phyloP scores from a whole-genome alignment of 2,797 vertebrate genomes.

The Oreochromis grahami region DNA sequence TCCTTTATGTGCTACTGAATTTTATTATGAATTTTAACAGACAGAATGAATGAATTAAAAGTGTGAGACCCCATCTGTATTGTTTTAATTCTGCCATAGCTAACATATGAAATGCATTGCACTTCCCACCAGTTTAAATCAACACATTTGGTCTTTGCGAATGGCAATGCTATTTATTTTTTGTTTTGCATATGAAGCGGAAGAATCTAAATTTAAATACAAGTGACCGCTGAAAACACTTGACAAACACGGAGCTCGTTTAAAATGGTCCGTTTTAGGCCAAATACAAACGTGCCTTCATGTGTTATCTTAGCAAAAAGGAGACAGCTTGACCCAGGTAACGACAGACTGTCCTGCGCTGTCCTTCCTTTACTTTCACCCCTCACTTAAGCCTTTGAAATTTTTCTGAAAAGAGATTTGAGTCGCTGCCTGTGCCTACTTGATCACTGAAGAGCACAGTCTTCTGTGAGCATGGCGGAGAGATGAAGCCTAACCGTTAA shows the following conservation, averaged over 20 bases:
- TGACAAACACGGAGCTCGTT: neutral
- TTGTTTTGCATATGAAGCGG: neutral
- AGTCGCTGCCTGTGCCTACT: neutral
- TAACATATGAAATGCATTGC: neutral
- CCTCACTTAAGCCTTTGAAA: neutral
- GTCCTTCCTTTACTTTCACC: neutral
- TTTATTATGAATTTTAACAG: neutral
- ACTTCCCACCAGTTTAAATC: neutral
- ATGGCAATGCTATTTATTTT: neutral
- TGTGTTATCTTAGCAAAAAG: neutral
- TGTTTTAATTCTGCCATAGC: neutral
- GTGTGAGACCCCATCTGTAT: accelerated
- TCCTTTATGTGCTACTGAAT: neutral
- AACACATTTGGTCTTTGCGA: neutral
- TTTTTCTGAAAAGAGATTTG: neutral
- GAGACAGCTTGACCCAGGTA: neutral
- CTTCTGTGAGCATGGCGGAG: neutral
- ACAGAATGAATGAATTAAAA: neutral
- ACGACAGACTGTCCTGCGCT: neutral
- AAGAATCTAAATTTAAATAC: neutral
- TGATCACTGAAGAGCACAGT: neutral
- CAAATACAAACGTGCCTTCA: neutral
- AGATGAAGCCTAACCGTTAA: neutral
- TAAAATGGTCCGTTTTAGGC: neutral
- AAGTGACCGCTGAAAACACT: accelerated